Percentiles rank a stretch among this genome's conserved stretches.
phyloP scores from a whole-genome alignment of 2,888 invertebrate genomes.

The Trachelus tabidus region DNA sequence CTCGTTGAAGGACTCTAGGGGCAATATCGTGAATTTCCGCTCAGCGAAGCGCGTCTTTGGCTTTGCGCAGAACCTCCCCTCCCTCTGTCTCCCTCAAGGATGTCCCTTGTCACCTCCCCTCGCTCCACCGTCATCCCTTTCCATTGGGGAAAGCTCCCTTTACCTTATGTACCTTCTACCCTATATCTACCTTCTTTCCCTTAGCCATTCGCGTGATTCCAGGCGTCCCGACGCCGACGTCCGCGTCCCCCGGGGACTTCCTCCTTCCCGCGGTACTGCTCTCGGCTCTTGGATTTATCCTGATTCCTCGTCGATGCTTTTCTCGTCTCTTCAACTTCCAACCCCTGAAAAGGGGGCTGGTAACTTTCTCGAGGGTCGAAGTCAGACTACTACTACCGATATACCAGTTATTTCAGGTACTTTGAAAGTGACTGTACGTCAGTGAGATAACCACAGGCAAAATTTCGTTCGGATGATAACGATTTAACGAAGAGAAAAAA shows the following conservation, averaged over 20 bases:
- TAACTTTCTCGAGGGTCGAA: neutral
- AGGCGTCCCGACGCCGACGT: conserved; percentile 7
- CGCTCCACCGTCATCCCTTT: neutral
- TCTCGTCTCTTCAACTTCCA: neutral
- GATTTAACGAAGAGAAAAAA: neutral
- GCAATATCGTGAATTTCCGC: conserved; percentile 47
- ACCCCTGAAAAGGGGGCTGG: neutral
- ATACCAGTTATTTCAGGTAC: neutral
- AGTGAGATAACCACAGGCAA: neutral
- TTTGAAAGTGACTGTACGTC: neutral
- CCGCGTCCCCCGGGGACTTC: conserved; percentile 5
- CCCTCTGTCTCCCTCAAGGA: neutral
- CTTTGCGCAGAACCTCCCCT: conserved; percentile 10
- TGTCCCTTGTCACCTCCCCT: conserved; percentile 12
- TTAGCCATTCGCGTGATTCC: conserved; percentile 10
- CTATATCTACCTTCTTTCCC: conserved; percentile 2
- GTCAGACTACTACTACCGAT: neutral
- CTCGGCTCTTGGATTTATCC: neutral
- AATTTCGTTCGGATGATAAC: neutral
- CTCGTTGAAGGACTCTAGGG: conserved; percentile 29
- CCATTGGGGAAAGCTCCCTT: neutral
- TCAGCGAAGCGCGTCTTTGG: conserved; percentile 37
- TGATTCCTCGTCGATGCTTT: conserved; percentile 6
- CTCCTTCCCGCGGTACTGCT: neutral
- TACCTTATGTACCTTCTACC: neutral